These are phyloP conservation scores for Ophioninae sp. DNA, from an alignment of 2,888 invertebrate genomes.

Conservation along the genomic window DNA sequence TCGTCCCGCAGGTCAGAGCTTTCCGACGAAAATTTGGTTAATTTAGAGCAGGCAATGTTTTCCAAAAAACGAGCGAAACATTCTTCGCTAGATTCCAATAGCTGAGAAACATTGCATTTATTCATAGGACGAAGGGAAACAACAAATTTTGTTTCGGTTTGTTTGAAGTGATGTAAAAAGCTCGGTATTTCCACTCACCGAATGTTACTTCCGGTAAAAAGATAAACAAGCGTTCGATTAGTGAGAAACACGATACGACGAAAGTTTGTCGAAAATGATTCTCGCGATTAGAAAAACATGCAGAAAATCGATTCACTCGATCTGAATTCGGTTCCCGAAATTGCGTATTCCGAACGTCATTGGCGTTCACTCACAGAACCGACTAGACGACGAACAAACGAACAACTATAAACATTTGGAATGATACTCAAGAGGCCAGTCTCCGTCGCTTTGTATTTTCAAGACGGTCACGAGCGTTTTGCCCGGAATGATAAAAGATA, in stretches of 20 bases:
- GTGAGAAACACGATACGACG: background rate
- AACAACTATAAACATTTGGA: conserved; percentile 40
- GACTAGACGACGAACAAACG: conserved; percentile 60
- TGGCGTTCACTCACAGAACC: conserved; percentile 40
- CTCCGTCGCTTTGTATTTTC: background rate
- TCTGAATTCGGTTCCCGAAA: background rate
- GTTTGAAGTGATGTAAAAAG: background rate
- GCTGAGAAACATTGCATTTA: background rate
- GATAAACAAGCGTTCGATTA: background rate
- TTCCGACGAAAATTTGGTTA: background rate
- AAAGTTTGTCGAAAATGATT: background rate
- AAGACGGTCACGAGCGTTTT: background rate
- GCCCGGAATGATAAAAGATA: background rate
- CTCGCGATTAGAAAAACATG: background rate
- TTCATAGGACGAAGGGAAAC: background rate
- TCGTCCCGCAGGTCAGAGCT: conserved; percentile 37
- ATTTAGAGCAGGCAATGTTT: background rate
- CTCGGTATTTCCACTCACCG: background rate
- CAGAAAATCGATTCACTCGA: conserved; percentile 25
- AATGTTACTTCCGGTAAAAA: background rate
- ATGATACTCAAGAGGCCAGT: conserved; percentile 50
- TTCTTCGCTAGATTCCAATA: background rate
- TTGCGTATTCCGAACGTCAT: conserved; percentile 30
- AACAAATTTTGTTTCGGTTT: background rate
- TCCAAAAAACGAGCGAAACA: background rate